These are phyloP conservation scores for Augochlora pura DNA, from an alignment of 1,140 invertebrate genomes.

Conservation along the genomic window DNA sequence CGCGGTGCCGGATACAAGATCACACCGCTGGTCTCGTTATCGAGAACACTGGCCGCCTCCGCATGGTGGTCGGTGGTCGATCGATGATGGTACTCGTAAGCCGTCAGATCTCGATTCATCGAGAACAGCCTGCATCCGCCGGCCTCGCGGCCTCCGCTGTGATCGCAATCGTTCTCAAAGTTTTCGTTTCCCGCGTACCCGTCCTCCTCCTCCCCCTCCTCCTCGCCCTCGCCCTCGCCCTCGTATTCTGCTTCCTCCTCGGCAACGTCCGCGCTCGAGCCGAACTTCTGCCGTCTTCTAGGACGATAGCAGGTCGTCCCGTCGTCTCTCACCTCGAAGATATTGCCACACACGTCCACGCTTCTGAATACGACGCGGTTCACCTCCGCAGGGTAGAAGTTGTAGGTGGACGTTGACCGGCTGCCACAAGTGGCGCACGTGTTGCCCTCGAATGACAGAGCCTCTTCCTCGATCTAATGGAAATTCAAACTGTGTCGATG, in stretches of 20 bases:
- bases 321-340: constrained; percentile 55
- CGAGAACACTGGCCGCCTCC: constrained; percentile 48
- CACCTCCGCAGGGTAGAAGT: constrained; percentile 30
- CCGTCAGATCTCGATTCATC: constrained; percentile 67
- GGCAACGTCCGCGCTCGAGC: neutral
- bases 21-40: constrained; percentile 57
- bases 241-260: too few species aligned
- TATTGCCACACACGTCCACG: constrained; percentile 60
- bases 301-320: constrained; percentile 56
- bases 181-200: neutral
- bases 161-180: constrained; percentile 16
- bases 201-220: neutral
- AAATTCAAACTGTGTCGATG: neutral
- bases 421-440: constrained; percentile 40
- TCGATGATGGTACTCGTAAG: constrained; percentile 72
- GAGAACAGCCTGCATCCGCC: constrained; percentile 68
- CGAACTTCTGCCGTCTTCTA: constrained; percentile 2
- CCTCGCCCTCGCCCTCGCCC: neutral
- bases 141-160: constrained; percentile 17
- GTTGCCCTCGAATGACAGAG: constrained; percentile 42
- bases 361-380: constrained; percentile 51
- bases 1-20: constrained; percentile 56
- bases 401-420: constrained; percentile 58
- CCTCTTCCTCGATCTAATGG: constrained; percentile 32
- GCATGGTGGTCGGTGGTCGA: constrained; percentile 53